Conservation (phyloP, 2,888 invertebrate genomes). For the Meghimatium bilineatum region DNA sequence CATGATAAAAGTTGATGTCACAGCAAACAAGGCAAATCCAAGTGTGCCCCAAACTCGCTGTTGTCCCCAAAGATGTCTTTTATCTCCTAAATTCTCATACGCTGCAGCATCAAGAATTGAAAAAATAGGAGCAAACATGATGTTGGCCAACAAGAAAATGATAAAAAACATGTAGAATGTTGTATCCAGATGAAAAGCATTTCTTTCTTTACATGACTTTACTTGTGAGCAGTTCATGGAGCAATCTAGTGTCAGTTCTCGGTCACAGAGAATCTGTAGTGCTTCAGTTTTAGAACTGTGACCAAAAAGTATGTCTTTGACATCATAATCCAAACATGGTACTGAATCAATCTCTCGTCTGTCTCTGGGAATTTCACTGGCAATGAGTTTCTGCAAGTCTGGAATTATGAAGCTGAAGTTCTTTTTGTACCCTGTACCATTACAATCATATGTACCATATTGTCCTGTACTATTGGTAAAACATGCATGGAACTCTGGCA, state of each 20-base stretch:
- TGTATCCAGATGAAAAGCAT: conserved; percentile 44
- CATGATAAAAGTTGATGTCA: conserved; percentile 72
- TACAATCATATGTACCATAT: conserved; percentile 34
- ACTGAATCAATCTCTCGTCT: background rate
- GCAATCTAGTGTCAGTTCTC: conserved; percentile 60
- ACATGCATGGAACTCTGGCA: conserved; percentile 45
- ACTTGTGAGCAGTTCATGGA: conserved; percentile 21
- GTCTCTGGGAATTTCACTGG: conserved; percentile 47
- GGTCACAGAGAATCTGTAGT: conserved; percentile 64
- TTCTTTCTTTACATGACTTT: background rate
- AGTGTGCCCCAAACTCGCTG: conserved; percentile 92
- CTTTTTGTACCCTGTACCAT: conserved; percentile 23
- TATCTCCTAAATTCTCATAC: conserved; percentile 89
- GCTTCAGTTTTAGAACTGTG: conserved; percentile 9
- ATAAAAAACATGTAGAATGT: conserved; percentile 89
- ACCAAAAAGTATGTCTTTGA: conserved; percentile 59
- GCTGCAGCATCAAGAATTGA: conserved; percentile 93
- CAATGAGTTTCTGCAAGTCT: conserved; percentile 48
- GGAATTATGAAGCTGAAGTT: conserved; percentile 48
- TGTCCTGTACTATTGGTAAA: conserved; percentile 52
- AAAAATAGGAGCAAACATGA: conserved; percentile 89
- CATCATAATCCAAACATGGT: conserved; percentile 60
- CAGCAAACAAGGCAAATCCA: conserved; percentile 83
- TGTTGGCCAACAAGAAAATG: conserved; percentile 87
- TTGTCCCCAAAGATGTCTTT: conserved; percentile 87